Conservation (phyloP, 2,888 invertebrate genomes). For the Volucella bombylans region DNA sequence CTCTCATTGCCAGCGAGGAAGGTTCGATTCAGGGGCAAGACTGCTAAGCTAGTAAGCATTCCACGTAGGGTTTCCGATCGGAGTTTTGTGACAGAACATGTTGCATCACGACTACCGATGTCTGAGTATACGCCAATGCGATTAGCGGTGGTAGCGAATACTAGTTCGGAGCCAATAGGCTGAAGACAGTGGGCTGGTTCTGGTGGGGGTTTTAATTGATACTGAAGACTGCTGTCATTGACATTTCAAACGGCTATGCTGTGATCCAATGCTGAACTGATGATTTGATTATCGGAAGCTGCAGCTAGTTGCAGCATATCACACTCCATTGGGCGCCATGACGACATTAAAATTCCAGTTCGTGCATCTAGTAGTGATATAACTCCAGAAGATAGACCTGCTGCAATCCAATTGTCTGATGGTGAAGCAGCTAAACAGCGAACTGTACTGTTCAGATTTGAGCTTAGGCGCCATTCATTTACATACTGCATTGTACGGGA, state of each 20-base stretch:
- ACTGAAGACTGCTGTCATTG: conserved; percentile 91
- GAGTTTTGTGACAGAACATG: conserved; percentile 92
- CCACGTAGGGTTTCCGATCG: conserved; percentile 95
- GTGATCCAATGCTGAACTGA: conserved; percentile 96
- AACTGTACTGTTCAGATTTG: conserved; percentile 87
- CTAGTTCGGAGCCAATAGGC: conserved; percentile 90
- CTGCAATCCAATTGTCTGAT: conserved; percentile 92
- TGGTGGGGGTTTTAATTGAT: conserved; percentile 92
- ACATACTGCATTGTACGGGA: conserved; percentile 90
- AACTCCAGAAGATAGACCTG: conserved; percentile 95
- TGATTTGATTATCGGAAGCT: conserved; percentile 89
- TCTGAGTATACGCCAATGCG: conserved; percentile 92
- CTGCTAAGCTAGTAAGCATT: conserved; percentile 93
- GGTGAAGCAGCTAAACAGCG: conserved; percentile 92
- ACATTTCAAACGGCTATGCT: conserved; percentile 94
- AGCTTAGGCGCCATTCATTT: conserved; percentile 89
- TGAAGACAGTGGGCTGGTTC: conserved; percentile 96
- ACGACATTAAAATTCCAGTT: conserved; percentile 90
- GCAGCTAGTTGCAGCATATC: conserved; percentile 93
- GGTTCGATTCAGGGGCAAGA: conserved; percentile 94
- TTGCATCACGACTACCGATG: conserved; percentile 86
- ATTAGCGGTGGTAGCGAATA: conserved; percentile 96
- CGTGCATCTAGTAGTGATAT: conserved; percentile 93
- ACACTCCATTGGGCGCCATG: conserved; percentile 96
- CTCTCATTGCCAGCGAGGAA: conserved; percentile 95